Evolutionary conservation across 2,888 invertebrate genomes (phyloP).

Genomic region (Listrodromus nycthemerus): DNA sequence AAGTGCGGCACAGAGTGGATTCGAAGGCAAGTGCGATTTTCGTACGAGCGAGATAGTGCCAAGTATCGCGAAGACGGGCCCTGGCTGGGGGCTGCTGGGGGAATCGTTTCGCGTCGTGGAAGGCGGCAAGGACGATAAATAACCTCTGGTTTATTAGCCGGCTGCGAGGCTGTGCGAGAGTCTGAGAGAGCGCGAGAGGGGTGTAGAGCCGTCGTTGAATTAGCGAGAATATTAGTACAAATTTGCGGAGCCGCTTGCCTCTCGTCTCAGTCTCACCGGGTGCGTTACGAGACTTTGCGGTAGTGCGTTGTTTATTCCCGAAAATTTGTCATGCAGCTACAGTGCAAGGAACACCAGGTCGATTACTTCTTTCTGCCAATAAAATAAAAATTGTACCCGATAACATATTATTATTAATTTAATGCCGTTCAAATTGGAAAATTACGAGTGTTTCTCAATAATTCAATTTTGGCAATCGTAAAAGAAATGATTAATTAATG

Average conservation of each 20-base stretch:
- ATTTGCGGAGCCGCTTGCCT: conserved; percentile 71
- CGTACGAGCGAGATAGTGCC: conserved; percentile 57
- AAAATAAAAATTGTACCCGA: neutral
- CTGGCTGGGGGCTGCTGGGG: conserved; percentile 56
- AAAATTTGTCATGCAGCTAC: neutral
- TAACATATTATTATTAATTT: neutral
- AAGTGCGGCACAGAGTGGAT: conserved; percentile 15
- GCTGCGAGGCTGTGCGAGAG: conserved; percentile 69
- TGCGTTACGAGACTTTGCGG: conserved; percentile 36
- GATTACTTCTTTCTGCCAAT: neutral
- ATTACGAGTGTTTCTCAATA: neutral
- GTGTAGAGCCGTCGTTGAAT: conserved; percentile 79
- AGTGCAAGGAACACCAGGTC: neutral
- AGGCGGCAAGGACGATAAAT: conserved; percentile 80
- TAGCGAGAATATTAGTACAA: conserved; percentile 83
- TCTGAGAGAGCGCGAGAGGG: conserved; percentile 66
- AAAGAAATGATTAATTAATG: neutral
- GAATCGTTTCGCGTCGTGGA: conserved; percentile 57
- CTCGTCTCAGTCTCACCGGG: conserved; percentile 46
- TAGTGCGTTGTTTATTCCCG: conserved; percentile 13
- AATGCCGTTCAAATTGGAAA: neutral
- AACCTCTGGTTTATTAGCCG: conserved; percentile 84
- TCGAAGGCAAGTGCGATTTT: conserved; percentile 45
- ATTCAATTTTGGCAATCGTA: neutral
- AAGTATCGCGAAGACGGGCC: conserved; percentile 70